Evolutionary conservation across 2,888 invertebrate species (phyloP), one percentile per base, ranked within the genome.

Genomic region (Pediacus dermestoides): DNA sequence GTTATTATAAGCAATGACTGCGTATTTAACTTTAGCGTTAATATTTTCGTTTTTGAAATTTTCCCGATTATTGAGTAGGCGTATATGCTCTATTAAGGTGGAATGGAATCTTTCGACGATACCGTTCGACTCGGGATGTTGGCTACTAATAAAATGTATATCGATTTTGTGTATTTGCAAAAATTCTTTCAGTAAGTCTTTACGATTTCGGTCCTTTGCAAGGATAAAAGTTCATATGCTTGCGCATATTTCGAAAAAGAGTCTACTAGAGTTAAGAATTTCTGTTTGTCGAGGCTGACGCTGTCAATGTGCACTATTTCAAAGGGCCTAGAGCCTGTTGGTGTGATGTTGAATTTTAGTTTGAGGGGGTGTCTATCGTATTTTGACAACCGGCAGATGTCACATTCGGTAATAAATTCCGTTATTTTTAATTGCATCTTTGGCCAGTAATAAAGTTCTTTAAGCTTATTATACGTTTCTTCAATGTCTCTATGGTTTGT

Each of bases 241-340:
- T 47, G 39, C 9, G 37, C 40, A 23, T 46, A 42, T 46, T 49
- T 52, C n/a, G 52, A 49, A 21, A 50, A 49, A 13, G 41, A 33
- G 28, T 54, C 52, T 13, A 48, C 37, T 6, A 52, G 46, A 2
- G 48, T 52, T 11, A 48, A 23, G 26, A 50, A 50, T 8, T 43
- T 36, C 22, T 26, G 22, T 6, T 32, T 41, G 10, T 42, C 30
- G 10, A 33, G 9, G 15, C 22, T 27, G 12, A 46, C 30, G 8
- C 34, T 31, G 34, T 49, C 44, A 15, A 34, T 35, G 16, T 45
- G 39, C 18, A 49, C 8, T 16, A 39, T 30, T 26, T 47, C 42
- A 16, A 47, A 46, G 6, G 47, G 31, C 34, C 32, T 28, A 6
- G 12, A 22, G 11, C 38, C 37, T 26, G 44, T 46, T 8, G 45